A percentile compares a stretch with the other conserved stretches of the same genome.
Conservation (phyloP, 2,797 vertebrate species). For the Rhyacichthys aspro region DNA sequence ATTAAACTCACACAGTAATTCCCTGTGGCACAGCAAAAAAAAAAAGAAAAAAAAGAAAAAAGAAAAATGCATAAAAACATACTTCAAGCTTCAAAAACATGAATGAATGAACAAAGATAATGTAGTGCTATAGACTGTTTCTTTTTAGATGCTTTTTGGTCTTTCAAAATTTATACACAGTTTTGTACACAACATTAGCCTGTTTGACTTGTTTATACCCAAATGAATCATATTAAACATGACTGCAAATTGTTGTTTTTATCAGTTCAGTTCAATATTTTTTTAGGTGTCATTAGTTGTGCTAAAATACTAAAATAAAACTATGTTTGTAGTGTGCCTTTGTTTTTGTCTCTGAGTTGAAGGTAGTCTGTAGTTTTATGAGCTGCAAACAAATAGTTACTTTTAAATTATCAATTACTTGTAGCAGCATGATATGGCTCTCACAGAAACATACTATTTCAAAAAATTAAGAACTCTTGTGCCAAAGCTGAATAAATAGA, state of each 20-base stretch:
- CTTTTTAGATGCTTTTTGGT: neutral
- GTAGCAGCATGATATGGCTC: constrained; percentile 52
- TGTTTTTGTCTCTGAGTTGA: constrained; percentile 18
- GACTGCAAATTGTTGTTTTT: too few species aligned
- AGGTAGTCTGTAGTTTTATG: constrained; percentile 20
- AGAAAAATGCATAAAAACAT: neutral
- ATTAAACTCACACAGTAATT: constrained; percentile 25
- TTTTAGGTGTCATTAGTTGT: constrained; percentile 26
- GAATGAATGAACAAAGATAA: constrained; percentile 3
- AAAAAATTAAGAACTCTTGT: constrained; percentile 9
- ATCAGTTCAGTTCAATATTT: too few species aligned
- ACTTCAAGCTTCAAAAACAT: constrained; percentile 15
- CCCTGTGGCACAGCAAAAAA: constrained; percentile 50
- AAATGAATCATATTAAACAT: too few species aligned
- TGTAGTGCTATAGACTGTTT: too few species aligned
- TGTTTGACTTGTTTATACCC: too few species aligned
- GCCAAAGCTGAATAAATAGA: neutral
- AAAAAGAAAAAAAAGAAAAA: too few species aligned
- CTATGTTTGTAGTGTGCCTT: constrained; percentile 21
- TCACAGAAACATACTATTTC: constrained; percentile 27
- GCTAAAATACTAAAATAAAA: constrained; percentile 35
- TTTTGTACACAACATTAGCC: constrained; percentile 8
- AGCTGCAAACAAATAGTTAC: neutral
- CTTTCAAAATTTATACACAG: constrained; percentile 1
- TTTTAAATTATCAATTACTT: constrained; percentile 1